phyloP scores from a whole-genome alignment of 2,888 invertebrate genomes.

The Polydesmus complanatus region DNA sequence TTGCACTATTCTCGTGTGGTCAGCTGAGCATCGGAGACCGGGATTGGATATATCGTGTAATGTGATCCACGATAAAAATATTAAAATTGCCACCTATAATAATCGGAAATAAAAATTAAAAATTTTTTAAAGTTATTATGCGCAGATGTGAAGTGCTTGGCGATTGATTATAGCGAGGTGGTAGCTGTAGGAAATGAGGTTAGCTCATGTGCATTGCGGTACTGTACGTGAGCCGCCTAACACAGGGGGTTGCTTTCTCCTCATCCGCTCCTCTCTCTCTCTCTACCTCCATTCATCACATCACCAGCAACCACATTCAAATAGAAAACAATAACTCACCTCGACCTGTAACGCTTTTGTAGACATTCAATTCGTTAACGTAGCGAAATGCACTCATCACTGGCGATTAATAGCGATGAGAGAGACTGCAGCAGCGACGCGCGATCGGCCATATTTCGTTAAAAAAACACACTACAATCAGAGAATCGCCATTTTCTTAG shows the following conservation, averaged over 20 bases:
- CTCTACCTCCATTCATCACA: neutral
- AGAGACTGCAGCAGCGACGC: too few relatives aligned
- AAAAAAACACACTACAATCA: too few relatives aligned
- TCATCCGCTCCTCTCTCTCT: neutral
- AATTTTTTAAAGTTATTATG: neutral
- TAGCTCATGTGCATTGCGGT: neutral
- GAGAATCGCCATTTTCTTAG: too few relatives aligned
- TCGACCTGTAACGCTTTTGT: constrained; percentile 9
- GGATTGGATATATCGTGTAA: constrained; percentile 17
- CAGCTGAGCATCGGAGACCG: constrained; percentile 14
- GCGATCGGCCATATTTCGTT: too few relatives aligned
- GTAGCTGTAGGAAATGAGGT: neutral
- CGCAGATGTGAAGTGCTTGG: neutral
- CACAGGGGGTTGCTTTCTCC: neutral
- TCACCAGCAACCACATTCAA: neutral
- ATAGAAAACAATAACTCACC: neutral
- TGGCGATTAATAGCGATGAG: too few relatives aligned
- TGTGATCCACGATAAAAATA: constrained; percentile 15
- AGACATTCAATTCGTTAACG: constrained; percentile 11
- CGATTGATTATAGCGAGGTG: neutral
- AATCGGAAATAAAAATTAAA: neutral
- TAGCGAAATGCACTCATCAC: constrained; percentile 3
- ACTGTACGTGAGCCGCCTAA: too few relatives aligned
- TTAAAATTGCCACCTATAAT: constrained; percentile 6
- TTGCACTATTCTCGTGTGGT: constrained; percentile 68